A percentile compares a stretch with the other conserved stretches of the same genome.
Evolutionary conservation across 2,797 vertebrate species (phyloP).

Genomic region (Phrynocephalus vlangalii): DNA sequence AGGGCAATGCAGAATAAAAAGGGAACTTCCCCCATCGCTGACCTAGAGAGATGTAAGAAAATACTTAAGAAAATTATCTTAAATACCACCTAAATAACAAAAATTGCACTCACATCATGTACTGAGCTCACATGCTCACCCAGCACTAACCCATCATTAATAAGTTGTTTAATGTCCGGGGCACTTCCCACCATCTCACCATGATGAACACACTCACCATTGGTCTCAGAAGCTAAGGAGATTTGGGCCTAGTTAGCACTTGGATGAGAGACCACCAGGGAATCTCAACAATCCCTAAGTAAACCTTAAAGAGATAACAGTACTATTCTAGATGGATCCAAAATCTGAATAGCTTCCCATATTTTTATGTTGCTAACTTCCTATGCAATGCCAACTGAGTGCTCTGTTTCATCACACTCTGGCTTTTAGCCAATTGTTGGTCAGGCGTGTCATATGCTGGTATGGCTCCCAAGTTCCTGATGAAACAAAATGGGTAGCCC

Average conservation of each 20-base stretch:
- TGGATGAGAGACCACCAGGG: too few species aligned
- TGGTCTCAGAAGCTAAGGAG: too few species aligned
- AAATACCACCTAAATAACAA: neutral
- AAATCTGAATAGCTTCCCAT: too few species aligned
- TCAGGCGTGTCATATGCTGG: neutral
- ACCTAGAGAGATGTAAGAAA: too few species aligned
- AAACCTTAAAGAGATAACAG: too few species aligned
- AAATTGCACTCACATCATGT: neutral
- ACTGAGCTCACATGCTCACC: neutral
- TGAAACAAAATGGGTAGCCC: neutral
- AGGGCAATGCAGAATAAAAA: too few species aligned
- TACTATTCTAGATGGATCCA: too few species aligned
- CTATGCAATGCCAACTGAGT: neutral
- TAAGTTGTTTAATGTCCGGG: too few species aligned
- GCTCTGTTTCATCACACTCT: neutral
- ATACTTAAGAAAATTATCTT: neutral
- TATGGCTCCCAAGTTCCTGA: neutral
- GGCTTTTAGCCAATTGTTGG: neutral
- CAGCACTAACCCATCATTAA: neutral
- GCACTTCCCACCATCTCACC: neutral
- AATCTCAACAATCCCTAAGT: too few species aligned
- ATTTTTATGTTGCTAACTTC: neutral
- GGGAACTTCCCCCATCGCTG: too few species aligned
- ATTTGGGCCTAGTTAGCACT: too few species aligned
- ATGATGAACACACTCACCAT: neutral